These are phyloP conservation scores for rabbit (Oryctolagus cuniculus) DNA, from an alignment of 2,113 vertebrate species.

Conservation along the genomic window mOryCun1.1 NC_091452.1:3589001-3589500, in stretches of 20 bases:
- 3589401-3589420: accelerated
- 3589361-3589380: not conserved
- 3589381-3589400: not conserved
- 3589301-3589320: not conserved
- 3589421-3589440: too few species aligned
- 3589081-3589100: accelerated
- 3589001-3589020: not conserved
- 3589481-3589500: accelerated
- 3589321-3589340: not conserved
- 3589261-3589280: accelerated
- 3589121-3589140: accelerated
- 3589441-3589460: accelerated
- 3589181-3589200: accelerated
- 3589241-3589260: not conserved
- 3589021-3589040: not conserved
- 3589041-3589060: not conserved
- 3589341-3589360: not conserved
- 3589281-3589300: not conserved
- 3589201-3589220: too few species aligned
- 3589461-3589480: accelerated
- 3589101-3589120: accelerated
- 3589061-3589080: too few species aligned
- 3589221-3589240: accelerated
- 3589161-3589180: not conserved
- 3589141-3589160: not conserved